Percentiles rank a stretch among this genome's conserved stretches.
These are phyloP conservation scores for Cryptoblepharus egeriae DNA, from an alignment of 2,797 vertebrate species.

Conservation along the genomic window DNA sequence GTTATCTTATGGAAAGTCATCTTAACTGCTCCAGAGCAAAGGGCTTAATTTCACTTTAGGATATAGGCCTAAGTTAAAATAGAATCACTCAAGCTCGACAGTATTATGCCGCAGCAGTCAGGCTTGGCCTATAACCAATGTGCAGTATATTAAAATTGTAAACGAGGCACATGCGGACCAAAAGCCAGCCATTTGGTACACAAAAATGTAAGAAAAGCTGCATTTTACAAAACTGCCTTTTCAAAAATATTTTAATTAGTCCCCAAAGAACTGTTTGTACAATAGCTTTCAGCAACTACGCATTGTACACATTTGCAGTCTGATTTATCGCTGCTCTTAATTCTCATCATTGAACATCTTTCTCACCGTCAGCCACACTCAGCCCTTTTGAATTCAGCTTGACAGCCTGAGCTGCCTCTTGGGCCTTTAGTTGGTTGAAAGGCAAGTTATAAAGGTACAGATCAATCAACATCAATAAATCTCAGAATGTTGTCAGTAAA, in stretches of 20 bases:
- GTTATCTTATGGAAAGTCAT: too few species aligned
- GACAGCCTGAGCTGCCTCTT: neutral
- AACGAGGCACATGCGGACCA: neutral
- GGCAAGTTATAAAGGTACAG: too few species aligned
- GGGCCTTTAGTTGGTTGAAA: too few species aligned
- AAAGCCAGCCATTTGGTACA: conserved; percentile 10
- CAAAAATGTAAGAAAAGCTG: conserved; percentile 8
- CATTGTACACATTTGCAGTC: neutral
- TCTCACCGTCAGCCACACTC: conserved; percentile 14
- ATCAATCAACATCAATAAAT: too few species aligned
- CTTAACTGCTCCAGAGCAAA: too few species aligned
- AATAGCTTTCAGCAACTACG: neutral
- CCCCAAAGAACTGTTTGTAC: neutral
- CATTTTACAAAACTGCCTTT: neutral
- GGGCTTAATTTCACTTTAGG: too few species aligned
- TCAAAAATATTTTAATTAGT: conserved; percentile 5
- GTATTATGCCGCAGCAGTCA: neutral
- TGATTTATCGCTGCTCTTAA: conserved; percentile 13
- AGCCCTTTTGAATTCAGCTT: neutral
- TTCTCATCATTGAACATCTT: neutral
- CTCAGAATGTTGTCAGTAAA: neutral
- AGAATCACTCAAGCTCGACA: too few species aligned
- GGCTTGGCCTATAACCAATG: neutral
- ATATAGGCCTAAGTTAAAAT: too few species aligned
- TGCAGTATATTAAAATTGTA: conserved; percentile 28